Evolutionary conservation across 1,140 invertebrate genomes (phyloP).

Genomic region (Colletes latitarsis): DNA sequence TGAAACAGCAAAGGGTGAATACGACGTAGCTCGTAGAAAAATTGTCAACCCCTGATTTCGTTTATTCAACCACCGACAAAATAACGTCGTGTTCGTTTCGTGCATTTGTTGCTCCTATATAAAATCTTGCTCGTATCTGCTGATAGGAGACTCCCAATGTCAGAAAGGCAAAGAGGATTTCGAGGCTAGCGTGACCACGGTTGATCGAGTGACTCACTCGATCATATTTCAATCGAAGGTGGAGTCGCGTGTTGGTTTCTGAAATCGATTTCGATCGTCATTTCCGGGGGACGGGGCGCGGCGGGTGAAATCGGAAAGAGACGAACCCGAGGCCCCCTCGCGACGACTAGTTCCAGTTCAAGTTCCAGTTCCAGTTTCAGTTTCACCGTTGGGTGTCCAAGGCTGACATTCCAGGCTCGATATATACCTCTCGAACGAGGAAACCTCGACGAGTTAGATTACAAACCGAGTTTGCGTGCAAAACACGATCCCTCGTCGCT

Average conservation of each 20-base stretch:
- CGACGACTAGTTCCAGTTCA: constrained; percentile 19
- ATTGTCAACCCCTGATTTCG: too few relatives aligned
- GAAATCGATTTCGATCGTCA: constrained; percentile 34
- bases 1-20: too few relatives aligned
- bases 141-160: too few relatives aligned
- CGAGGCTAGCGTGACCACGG: not conserved
- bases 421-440: constrained; percentile 24
- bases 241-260: not conserved
- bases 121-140: too few relatives aligned
- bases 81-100: too few relatives aligned
- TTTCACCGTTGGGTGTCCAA: constrained; percentile 40
- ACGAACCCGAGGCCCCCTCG: not conserved
- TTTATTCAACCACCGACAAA: too few relatives aligned
- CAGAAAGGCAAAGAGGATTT: not conserved
- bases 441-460: constrained; percentile 43
- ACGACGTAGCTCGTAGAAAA: too few relatives aligned
- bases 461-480: constrained; percentile 30
- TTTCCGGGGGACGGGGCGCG: constrained; percentile 27
- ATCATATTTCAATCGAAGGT: not conserved
- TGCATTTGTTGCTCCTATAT: too few relatives aligned
- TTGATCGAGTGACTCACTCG: constrained; percentile 15
- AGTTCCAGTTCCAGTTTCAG: constrained; percentile 36
- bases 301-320: constrained; percentile 27
- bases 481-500: constrained; percentile 14
- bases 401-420: constrained; percentile 33